Conservation (phyloP, 2,888 invertebrate genomes). For the Alloplasta piceator region DNA sequence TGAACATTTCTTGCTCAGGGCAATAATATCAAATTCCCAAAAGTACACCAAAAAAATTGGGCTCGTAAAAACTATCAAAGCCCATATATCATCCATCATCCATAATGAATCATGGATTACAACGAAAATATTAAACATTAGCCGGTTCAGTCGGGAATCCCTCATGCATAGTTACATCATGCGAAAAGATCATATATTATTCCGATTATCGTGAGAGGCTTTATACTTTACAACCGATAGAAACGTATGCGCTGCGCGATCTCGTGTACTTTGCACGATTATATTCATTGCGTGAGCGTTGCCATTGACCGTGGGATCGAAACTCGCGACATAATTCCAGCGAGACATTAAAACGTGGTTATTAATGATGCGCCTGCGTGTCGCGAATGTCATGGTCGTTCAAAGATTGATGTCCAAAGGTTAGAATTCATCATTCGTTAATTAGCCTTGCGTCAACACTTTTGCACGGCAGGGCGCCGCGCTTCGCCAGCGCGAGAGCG, state of each 20-base stretch:
- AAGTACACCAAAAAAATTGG: too few relatives aligned
- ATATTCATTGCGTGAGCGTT: constrained; percentile 44
- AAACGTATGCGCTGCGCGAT: constrained; percentile 7
- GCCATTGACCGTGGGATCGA: constrained; percentile 58
- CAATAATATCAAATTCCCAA: too few relatives aligned
- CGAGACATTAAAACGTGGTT: neutral
- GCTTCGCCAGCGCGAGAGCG: neutral
- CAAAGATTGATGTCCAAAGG: neutral
- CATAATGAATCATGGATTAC: too few relatives aligned
- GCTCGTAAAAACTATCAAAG: too few relatives aligned
- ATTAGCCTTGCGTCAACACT: neutral
- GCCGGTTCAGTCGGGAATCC: too few relatives aligned
- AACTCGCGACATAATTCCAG: constrained; percentile 15
- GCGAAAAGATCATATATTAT: constrained; percentile 48
- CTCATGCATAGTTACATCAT: constrained; percentile 15
- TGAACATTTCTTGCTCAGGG: too few relatives aligned
- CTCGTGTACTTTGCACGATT: constrained; percentile 4
- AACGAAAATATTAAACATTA: too few relatives aligned
- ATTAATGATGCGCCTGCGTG: neutral
- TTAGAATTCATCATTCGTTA: neutral
- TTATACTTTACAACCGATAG: constrained; percentile 28
- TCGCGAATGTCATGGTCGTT: neutral
- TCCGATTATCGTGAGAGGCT: constrained; percentile 52
- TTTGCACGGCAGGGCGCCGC: neutral
- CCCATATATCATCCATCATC: too few relatives aligned